phyloP scores from a whole-genome alignment of 2,888 invertebrate species.

The Oscheius sp. region DNA sequence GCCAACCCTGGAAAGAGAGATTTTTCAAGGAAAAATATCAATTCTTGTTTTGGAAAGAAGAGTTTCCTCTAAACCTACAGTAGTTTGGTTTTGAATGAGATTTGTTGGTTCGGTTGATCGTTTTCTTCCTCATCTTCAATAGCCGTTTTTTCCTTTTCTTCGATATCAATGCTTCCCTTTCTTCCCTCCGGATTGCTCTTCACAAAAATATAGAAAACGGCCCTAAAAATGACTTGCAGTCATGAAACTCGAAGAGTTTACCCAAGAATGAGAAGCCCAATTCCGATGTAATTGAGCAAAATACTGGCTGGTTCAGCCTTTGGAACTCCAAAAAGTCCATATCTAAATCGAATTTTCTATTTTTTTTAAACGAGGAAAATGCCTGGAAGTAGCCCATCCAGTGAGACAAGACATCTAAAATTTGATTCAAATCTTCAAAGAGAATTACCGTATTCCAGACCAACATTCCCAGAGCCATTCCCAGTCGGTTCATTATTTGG shows the following conservation, averaged over 20 bases:
- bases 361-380: background rate
- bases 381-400: constrained; percentile 70
- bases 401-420: constrained; percentile 71
- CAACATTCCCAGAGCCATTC: constrained; percentile 72
- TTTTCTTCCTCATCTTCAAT: constrained; percentile 21
- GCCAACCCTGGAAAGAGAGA: background rate
- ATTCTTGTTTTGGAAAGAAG: background rate
- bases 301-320: constrained; percentile 41
- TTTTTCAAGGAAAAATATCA: too few species aligned
- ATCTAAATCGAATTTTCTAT: constrained; percentile 25
- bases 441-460: constrained; percentile 72
- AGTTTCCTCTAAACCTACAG: background rate
- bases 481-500: constrained; percentile 73
- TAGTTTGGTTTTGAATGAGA: background rate
- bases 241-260: background rate
- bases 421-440: too few species aligned
- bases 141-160: background rate
- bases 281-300: constrained; percentile 49
- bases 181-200: constrained; percentile 40
- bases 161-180: background rate
- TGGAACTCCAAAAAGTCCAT: constrained; percentile 54
- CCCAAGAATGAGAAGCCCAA: constrained; percentile 51
- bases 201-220: constrained; percentile 49
- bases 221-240: constrained; percentile 33
- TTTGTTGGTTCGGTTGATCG: constrained; percentile 1